Conservation (phyloP, 2,888 invertebrate genomes). For the Dasypogon diadema region DNA sequence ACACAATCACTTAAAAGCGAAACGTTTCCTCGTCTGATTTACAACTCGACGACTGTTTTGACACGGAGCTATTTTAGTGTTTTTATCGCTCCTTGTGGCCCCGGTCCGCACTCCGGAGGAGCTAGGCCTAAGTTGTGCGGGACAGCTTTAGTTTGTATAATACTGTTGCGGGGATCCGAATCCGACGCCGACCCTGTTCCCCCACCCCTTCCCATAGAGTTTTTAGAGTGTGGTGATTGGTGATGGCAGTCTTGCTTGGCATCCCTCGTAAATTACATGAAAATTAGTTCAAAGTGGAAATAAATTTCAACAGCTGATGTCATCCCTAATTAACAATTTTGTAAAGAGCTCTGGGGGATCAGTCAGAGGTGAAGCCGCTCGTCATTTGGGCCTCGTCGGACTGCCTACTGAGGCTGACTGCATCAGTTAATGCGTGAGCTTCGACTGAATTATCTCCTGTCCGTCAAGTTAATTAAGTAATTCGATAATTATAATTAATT, state of each 20-base stretch:
- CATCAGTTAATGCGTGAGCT: neutral
- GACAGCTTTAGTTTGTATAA: too few relatives aligned
- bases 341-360: constrained; percentile 55
- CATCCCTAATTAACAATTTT: constrained; percentile 68
- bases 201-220: neutral
- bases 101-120: constrained; percentile 1
- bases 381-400: neutral
- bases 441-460: constrained; percentile 18
- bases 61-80: constrained; percentile 47
- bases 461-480: constrained; percentile 41
- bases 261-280: constrained; percentile 37
- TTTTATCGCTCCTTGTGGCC: constrained; percentile 12
- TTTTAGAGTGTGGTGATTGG: constrained; percentile 10
- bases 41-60: constrained; percentile 44
- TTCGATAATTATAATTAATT: constrained; percentile 50
- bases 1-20: constrained; percentile 52
- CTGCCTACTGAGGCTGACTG: neutral
- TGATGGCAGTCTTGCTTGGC: constrained; percentile 4
- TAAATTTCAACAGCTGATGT: constrained; percentile 64
- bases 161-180: too few relatives aligned
- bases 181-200: too few relatives aligned
- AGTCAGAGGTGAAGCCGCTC: constrained; percentile 21
- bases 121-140: too few relatives aligned
- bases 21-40: constrained; percentile 42
- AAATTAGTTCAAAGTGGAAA: constrained; percentile 47